Base-by-base conservation (phyloP, 2,888 invertebrate genomes). In the Drosophila anomalata region DNA sequence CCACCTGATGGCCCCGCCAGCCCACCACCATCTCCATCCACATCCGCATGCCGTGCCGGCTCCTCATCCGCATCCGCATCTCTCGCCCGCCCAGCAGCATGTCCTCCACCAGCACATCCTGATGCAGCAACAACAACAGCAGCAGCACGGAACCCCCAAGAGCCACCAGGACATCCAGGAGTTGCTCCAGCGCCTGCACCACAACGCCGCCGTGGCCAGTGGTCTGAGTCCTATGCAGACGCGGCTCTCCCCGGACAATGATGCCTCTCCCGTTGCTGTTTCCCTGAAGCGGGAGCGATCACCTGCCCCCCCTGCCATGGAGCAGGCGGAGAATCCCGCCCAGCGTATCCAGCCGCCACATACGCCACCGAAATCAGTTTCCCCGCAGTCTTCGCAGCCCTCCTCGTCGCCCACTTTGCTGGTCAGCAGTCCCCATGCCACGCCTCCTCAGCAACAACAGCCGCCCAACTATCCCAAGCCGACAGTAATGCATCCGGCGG, bases 271-370 rank as follows among this genome's bases (percentile, higher is more conserved):
- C 22, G 78, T 80, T 8, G 73, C 70, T 8, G 76, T 81, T 14
- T 81, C 81, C 6, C 59, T 91, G 14, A 91, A 91, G 60, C 89
- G 91, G 11, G 90, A 90, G 65, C 89, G 91, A 5, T 92, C 91
- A 5, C 91, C 91, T 3, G 86, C 87, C 3, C 87, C 89, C 6
- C 76, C 77, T 2, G 74, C 78, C 33, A 24, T 69, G 9, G 90
- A 90, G 29, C 89, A 89, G 33, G 72, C 80, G 7, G 90, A 90
- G 66, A 90, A 91, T 67, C 91, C 91, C 2, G 87, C 91, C 9
- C 90, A 91, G 62, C 90, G 91, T 41, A 90, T 91, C 29, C 91
- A 91, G 63, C 91, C 90, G 20, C 90, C 91, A 0, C 90, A 91
- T 47, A 91, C 91, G 20, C 91, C 91, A 17, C 91, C 91, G 22